Evolutionary conservation across 1,140 invertebrate species (phyloP).

Genomic region (Neoseiulus cucumeris): DNA sequence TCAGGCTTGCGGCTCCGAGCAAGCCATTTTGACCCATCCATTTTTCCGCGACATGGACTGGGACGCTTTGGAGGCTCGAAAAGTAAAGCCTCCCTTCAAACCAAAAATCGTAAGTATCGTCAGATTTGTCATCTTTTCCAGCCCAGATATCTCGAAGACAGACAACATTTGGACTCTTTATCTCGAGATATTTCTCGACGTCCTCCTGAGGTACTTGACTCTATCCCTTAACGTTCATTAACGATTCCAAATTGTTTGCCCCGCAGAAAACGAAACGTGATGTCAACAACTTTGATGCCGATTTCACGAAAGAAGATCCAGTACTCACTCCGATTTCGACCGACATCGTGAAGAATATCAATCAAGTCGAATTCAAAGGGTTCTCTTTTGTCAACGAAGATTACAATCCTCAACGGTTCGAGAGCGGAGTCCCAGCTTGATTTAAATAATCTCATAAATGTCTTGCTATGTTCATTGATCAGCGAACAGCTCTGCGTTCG

Average conservation of each 20-base stretch:
- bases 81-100: conserved; percentile 87
- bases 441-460: no score
- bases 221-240: no score
- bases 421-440: conserved; percentile 16
- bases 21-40: conserved; percentile 68
- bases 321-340: conserved; percentile 75
- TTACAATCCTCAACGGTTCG: conserved; percentile 51
- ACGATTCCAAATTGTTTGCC: no score
- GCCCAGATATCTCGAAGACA: background rate
- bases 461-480: no score
- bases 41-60: conserved; percentile 96
- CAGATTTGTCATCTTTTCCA: background rate
- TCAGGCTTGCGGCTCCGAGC: conserved; percentile 46
- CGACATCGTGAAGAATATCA: conserved; percentile 75
- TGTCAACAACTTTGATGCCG: conserved; percentile 93
- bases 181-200: background rate
- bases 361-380: conserved; percentile 90
- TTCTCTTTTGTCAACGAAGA: conserved; percentile 92
- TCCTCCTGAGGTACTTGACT: no score
- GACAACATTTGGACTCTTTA: background rate
- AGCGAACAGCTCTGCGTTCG: no score
- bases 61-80: conserved; percentile 68
- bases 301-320: conserved; percentile 97
- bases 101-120: conserved; percentile 73
- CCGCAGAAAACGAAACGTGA: conserved; percentile 87